Percentiles rank a stretch among this genome's conserved stretches.
Conservation (phyloP, 2,888 invertebrate species). For the Thecophora atra region DNA sequence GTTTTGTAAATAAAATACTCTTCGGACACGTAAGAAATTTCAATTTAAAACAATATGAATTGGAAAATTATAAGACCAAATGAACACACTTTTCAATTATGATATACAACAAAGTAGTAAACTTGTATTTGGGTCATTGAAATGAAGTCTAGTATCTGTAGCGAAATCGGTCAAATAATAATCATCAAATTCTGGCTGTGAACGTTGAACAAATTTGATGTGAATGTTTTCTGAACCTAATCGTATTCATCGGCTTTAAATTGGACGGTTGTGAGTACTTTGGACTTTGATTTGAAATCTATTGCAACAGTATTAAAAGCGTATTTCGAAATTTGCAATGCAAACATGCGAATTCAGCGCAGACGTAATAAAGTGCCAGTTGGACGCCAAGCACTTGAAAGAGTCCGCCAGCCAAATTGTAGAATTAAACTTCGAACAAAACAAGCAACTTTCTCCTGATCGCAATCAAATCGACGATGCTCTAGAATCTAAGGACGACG, state of each 20-base stretch:
- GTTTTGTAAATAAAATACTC: no score
- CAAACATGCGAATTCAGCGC: conserved; percentile 15
- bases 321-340: conserved; percentile 7
- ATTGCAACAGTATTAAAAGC: no score
- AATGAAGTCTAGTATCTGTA: not conserved
- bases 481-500: not conserved
- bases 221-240: no score
- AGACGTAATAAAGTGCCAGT: not conserved
- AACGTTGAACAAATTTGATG: no score
- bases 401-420: not conserved
- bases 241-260: not conserved
- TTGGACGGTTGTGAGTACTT: not conserved
- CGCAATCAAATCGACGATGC: not conserved
- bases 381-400: not conserved
- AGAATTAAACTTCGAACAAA: not conserved
- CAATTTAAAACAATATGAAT: no score
- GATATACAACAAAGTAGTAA: not conserved
- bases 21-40: no score
- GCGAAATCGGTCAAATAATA: not conserved
- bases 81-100: no score
- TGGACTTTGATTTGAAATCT: not conserved
- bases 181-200: not conserved
- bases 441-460: not conserved
- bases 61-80: no score
- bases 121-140: not conserved